These are phyloP conservation scores for Pangasianodon gigas DNA, from an alignment of 2,113 vertebrate species.

Conservation along the genomic window DNA sequence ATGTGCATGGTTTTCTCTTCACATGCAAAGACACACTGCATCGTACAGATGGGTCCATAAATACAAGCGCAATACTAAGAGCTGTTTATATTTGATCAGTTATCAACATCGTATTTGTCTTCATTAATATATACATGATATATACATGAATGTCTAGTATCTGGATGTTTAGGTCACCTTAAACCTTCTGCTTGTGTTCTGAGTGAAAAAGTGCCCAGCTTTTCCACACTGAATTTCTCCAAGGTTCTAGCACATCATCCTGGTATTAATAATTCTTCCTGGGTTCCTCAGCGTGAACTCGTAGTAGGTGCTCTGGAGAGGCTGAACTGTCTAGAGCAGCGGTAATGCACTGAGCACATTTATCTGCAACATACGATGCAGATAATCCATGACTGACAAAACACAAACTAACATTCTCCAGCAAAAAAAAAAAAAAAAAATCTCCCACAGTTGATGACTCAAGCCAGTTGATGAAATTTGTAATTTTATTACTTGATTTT, in stretches of 20 bases:
- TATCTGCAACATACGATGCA: neutral
- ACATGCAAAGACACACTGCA: conserved; percentile 7
- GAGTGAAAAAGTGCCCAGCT: neutral
- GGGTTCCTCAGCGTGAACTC: neutral
- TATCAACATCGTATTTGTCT: neutral
- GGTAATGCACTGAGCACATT: neutral
- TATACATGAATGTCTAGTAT: neutral
- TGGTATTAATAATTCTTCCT: neutral
- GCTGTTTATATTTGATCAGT: neutral
- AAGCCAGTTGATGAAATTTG: neutral
- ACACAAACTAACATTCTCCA: neutral
- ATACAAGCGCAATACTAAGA: neutral
- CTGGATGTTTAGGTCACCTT: neutral
- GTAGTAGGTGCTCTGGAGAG: too few species aligned
- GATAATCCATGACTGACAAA: neutral
- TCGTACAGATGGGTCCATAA: neutral
- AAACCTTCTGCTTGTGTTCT: neutral
- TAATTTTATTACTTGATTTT: too few species aligned
- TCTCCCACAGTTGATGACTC: neutral
- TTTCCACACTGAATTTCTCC: neutral
- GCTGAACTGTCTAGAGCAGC: neutral
- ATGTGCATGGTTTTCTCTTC: conserved; percentile 60
- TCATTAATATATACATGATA: neutral
- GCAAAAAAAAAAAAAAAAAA: neutral
- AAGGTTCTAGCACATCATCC: neutral